A percentile compares a stretch with the other conserved stretches of the same genome.
phyloP scores from a whole-genome alignment of 1,140 invertebrate species.

The Helicoverpa zea region DNA sequence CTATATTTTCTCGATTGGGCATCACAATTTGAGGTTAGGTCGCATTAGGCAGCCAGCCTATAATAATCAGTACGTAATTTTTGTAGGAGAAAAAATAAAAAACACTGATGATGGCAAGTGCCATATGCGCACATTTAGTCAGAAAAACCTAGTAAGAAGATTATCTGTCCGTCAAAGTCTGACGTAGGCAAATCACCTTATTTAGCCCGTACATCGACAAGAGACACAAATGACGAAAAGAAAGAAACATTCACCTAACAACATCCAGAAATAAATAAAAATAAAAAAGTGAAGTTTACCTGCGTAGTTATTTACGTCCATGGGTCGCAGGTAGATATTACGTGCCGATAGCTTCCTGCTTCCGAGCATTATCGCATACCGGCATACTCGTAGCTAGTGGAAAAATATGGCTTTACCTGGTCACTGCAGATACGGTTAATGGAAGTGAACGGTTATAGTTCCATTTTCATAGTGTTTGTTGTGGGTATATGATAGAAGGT shows the following conservation, averaged over 20 bases:
- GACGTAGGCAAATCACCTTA: no score
- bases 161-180: no score
- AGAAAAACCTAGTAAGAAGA: no score
- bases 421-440: background rate
- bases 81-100: no score
- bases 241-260: background rate
- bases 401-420: conserved; percentile 16
- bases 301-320: conserved; percentile 14
- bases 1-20: no score
- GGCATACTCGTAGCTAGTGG: background rate
- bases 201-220: background rate
- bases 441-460: conserved; percentile 3
- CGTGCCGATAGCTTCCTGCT: conserved; percentile 15
- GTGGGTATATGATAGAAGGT: background rate
- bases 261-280: background rate
- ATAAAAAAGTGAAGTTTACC: background rate
- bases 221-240: background rate
- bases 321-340: conserved; percentile 6
- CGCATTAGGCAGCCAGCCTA: no score
- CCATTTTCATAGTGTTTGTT: background rate
- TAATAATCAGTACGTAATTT: no score
- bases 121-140: no score
- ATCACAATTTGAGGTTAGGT: background rate
- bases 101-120: no score
- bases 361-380: background rate